Base-by-base conservation (phyloP, 2,797 vertebrate genomes). In the Brachyalestes nurse region DNA sequence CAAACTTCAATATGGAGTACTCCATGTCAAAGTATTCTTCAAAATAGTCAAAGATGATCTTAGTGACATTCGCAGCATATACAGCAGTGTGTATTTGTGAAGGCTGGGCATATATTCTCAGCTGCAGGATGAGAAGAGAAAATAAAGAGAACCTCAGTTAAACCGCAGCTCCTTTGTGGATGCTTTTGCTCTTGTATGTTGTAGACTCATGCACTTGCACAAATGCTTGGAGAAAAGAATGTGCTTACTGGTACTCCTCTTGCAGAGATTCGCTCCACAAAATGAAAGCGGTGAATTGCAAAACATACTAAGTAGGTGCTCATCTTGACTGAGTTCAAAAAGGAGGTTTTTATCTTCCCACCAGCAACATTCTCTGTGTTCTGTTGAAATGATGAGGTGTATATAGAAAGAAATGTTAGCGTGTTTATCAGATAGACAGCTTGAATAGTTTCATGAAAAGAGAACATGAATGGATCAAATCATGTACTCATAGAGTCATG, bases 261-360 rank as follows among this genome's bases (percentile, higher is more conserved):
- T 0, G 25, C 40, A 0, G 98, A 99, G 0, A 0, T 74, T 85
- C 78, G 92, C 80, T 93, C 84, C 82, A 93, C 58, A 8, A 0
- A 80, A 0, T 0, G 0, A 84, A 99, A 99, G 75, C 95, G 95
- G 88, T 99, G 98, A 74, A 99, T 94, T 0, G 96, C 98, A 86
- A 98, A 99, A 87, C 97, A 98, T n/a, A 99, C 97, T 88, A 99
- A 89, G 80, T 99, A 99, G 9, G 98, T 98, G 82, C 98, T 99
- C 98, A 99, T 99, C n/a, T 94, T 95, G 64, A 98, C 92, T 0
- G 98, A 98, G 82, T 91, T 94, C 69, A 86, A 0, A 83, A 99
- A 99, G 72, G 85, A 91, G 7, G 97, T 97, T 88, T 72, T 93
- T 0, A 0, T 42, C 93, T 93, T 97, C 10, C 87, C 88, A 65